phyloP scores from a whole-genome alignment of 2,888 invertebrate genomes.

The Nephrotoma guestfalica region DNA sequence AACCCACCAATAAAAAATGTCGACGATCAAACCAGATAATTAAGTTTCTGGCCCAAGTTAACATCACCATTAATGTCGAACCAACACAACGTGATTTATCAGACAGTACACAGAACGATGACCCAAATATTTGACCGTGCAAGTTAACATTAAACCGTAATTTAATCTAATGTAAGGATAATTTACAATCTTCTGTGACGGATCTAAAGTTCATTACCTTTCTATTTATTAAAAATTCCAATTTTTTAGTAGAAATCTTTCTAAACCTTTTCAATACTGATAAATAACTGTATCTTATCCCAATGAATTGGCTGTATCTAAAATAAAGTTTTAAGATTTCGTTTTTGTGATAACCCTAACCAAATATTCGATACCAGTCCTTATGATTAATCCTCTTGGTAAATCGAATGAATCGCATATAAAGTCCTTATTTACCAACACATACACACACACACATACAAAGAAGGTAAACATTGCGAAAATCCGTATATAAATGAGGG shows the following conservation, averaged over 20 bases:
- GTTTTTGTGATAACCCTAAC: not conserved
- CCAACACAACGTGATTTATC: too few species aligned
- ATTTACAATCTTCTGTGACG: too few species aligned
- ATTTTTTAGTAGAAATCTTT: too few species aligned
- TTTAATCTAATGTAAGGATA: too few species aligned
- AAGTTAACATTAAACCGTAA: too few species aligned
- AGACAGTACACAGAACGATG: too few species aligned
- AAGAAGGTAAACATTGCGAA: not conserved
- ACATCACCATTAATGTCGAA: too few species aligned
- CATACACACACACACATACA: not conserved
- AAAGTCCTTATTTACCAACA: not conserved
- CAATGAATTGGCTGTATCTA: not conserved
- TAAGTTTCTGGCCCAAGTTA: too few species aligned
- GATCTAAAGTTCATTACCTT: too few species aligned
- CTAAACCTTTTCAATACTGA: not conserved
- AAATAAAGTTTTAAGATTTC: not conserved
- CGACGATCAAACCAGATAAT: too few species aligned
- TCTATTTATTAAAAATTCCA: not conserved
- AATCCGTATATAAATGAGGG: not conserved
- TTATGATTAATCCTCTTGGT: not conserved
- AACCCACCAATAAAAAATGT: too few species aligned
- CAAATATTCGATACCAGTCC: not conserved
- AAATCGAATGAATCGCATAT: not conserved
- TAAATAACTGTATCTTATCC: not conserved
- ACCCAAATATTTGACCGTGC: too few species aligned